These are phyloP conservation scores for Hanleya hanleyi DNA, from an alignment of 2,888 invertebrate genomes.

Conservation along the genomic window DNA sequence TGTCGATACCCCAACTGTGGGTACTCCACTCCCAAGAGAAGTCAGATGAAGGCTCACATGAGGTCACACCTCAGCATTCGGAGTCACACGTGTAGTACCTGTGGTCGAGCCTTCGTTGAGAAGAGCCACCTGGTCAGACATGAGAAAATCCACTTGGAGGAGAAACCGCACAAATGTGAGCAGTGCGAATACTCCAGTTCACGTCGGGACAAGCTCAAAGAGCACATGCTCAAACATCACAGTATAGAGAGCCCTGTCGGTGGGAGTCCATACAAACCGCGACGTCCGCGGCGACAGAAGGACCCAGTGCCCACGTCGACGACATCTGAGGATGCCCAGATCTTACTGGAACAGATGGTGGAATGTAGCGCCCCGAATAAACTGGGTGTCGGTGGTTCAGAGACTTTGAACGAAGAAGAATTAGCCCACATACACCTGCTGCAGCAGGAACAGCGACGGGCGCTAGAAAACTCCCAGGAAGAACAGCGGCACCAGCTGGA, in stretches of 20 bases:
- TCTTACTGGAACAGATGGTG: background rate
- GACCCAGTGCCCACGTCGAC: background rate
- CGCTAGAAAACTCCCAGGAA: no score
- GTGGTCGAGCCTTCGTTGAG: conserved; percentile 80
- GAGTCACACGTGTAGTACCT: conserved; percentile 77
- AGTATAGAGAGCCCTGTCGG: conserved; percentile 54
- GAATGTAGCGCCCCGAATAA: background rate
- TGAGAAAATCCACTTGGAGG: conserved; percentile 80
- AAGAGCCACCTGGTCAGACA: conserved; percentile 81
- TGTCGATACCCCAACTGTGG: conserved; percentile 79
- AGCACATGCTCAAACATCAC: conserved; percentile 75
- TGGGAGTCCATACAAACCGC: conserved; percentile 22
- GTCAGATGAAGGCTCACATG: conserved; percentile 80
- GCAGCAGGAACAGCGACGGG: background rate
- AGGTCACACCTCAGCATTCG: conserved; percentile 77
- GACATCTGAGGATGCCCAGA: background rate
- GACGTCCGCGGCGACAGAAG: background rate
- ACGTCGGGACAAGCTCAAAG: conserved; percentile 80
- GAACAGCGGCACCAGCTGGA: background rate
- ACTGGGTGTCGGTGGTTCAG: no score
- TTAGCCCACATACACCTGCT: background rate
- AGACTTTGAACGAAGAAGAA: background rate
- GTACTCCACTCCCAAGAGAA: conserved; percentile 80
- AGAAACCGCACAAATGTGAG: conserved; percentile 80
- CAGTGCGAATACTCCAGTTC: conserved; percentile 81